A percentile compares a stretch with the other conserved stretches of the same genome.
Evolutionary conservation across 2,888 invertebrate genomes (phyloP).

Genomic region (Tetranychus piercei): DNA sequence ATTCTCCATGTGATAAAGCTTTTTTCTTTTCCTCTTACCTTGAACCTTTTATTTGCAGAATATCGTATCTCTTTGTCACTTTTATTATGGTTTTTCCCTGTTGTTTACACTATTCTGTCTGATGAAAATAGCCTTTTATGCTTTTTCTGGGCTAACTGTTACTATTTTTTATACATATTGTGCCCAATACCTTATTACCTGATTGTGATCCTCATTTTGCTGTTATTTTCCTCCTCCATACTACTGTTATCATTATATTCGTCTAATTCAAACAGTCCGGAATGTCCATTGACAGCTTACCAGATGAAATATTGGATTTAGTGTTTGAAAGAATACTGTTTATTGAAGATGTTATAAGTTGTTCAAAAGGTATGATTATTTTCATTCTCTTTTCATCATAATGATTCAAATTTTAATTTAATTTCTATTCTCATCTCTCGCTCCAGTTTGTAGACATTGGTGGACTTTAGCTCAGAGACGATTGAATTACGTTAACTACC

Average conservation of each 20-base stretch:
- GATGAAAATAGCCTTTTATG: too few relatives aligned
- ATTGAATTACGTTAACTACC: background rate
- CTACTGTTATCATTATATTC: background rate
- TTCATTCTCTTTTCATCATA: too few relatives aligned
- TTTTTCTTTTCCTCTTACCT: background rate
- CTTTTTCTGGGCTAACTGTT: too few relatives aligned
- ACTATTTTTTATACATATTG: too few relatives aligned
- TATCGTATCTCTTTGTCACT: too few relatives aligned
- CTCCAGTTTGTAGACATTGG: constrained; percentile 1
- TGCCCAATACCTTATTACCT: too few relatives aligned
- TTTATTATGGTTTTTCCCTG: too few relatives aligned
- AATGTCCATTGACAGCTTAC: background rate
- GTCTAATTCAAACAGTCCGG: background rate
- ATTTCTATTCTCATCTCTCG: too few relatives aligned
- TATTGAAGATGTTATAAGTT: background rate
- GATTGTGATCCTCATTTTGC: background rate
- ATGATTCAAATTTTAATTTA: background rate
- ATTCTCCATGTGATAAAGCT: background rate
- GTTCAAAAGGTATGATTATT: background rate
- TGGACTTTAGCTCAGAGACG: background rate
- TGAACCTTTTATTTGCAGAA: too few relatives aligned
- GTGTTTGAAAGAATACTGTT: background rate
- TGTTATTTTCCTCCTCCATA: background rate
- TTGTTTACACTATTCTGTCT: too few relatives aligned
- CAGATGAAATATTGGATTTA: background rate